These are phyloP conservation scores for Pipistrellus nathusii DNA, from an alignment of 2,797 vertebrate species.

Conservation along the genomic window DNA sequence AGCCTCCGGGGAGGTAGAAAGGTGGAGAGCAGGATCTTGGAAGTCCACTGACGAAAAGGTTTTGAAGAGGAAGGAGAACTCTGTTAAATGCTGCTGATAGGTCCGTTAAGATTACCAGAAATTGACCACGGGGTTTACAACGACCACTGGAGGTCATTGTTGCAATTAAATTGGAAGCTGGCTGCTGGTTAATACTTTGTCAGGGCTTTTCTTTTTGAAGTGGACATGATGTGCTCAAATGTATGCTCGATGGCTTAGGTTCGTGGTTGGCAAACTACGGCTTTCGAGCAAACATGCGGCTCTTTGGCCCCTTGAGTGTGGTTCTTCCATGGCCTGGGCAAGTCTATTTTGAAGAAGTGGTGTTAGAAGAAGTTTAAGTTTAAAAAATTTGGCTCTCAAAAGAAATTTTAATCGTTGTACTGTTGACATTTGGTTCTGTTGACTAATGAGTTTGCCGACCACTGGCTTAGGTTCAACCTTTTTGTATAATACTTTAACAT, in stretches of 20 bases:
- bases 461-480: neutral
- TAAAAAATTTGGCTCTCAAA: too few species aligned
- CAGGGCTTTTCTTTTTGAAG: neutral
- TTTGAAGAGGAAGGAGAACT: neutral
- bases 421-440: too few species aligned
- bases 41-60: neutral
- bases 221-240: neutral
- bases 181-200: neutral
- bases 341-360: too few species aligned
- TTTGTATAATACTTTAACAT: neutral
- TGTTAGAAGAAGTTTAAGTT: too few species aligned
- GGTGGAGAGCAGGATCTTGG: neutral
- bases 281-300: too few species aligned
- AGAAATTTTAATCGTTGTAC: too few species aligned
- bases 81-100: neutral
- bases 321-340: too few species aligned
- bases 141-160: constrained; percentile 15
- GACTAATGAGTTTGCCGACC: too few species aligned
- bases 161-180: neutral
- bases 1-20: neutral
- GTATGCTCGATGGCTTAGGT: neutral
- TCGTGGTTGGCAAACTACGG: too few species aligned
- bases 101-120: neutral
- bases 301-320: too few species aligned
- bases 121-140: neutral